Evolutionary conservation across 1,140 invertebrate species (phyloP).

Genomic region (Drosophila leontia): DNA sequence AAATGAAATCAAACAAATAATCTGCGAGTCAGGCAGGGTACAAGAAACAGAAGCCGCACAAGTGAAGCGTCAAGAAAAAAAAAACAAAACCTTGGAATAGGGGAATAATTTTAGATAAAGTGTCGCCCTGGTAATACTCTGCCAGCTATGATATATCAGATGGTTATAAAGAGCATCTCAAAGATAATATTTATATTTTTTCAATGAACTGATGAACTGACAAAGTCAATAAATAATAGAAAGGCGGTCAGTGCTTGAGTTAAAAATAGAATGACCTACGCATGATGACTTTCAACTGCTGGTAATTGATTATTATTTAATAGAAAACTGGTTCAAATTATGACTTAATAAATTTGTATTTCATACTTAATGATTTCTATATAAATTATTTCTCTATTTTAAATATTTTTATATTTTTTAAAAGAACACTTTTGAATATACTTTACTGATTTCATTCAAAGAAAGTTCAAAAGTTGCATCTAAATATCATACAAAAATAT

Average conservation of each 20-base stretch:
- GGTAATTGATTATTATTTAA: not conserved
- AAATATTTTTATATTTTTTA: not conserved
- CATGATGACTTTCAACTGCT: slow-evolving; percentile 13
- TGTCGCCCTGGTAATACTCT: slow-evolving; percentile 18
- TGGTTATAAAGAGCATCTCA: not conserved
- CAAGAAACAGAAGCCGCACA: slow-evolving; percentile 50
- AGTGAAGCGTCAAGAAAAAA: slow-evolving; percentile 30
- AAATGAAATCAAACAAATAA: slow-evolving; percentile 66
- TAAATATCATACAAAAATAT: not conserved
- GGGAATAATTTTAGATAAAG: not conserved
- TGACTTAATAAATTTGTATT: not conserved
- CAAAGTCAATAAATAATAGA: slow-evolving; percentile 12
- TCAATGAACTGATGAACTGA: not conserved
- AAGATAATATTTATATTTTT: not conserved
- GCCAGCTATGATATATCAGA: not conserved
- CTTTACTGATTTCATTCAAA: not conserved
- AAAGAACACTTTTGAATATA: not conserved
- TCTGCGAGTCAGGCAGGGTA: slow-evolving; percentile 33
- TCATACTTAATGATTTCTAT: not conserved
- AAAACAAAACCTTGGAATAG: not conserved
- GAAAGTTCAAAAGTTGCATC: too few species aligned
- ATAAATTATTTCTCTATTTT: not conserved
- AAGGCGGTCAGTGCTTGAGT: slow-evolving; percentile 5
- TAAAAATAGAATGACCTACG: slow-evolving; percentile 16
- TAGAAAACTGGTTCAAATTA: not conserved